Percentiles rank a stretch among this genome's conserved stretches.
phyloP scores from a whole-genome alignment of 2,113 vertebrate species.

The Scortum barcoo region DNA sequence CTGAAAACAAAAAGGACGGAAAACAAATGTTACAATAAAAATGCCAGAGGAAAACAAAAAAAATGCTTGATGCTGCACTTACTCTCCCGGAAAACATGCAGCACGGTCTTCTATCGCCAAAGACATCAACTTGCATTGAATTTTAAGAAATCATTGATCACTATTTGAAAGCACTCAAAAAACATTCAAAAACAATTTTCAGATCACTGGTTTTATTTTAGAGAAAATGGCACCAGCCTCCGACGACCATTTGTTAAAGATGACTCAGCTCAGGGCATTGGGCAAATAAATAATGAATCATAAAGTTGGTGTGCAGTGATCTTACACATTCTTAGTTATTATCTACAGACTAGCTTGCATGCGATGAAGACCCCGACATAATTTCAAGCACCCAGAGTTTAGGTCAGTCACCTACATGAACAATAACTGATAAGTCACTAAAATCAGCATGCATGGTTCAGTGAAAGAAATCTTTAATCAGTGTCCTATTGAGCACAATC shows the following conservation, averaged over 20 bases:
- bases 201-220: slow-evolving; percentile 2
- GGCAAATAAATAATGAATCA: slow-evolving; percentile 36
- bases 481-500: slow-evolving; percentile 27
- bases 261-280: slow-evolving; percentile 24
- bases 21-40: background rate
- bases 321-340: background rate
- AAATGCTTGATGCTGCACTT: background rate
- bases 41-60: background rate
- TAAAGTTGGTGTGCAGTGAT: slow-evolving; percentile 1
- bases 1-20: background rate
- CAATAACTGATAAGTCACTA: slow-evolving; percentile 19
- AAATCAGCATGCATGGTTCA: slow-evolving; percentile 19
- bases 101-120: background rate
- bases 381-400: slow-evolving; percentile 11
- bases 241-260: slow-evolving; percentile 25
- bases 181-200: slow-evolving; percentile 17
- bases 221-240: slow-evolving; percentile 14
- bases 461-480: slow-evolving; percentile 50
- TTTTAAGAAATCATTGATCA: slow-evolving; percentile 4
- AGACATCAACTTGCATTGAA: background rate
- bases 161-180: background rate
- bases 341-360: background rate
- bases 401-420: slow-evolving; percentile 33
- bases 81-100: slow-evolving; percentile 2
- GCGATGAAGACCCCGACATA: background rate